Evolutionary conservation across 2,113 vertebrate genomes (phyloP).

Genomic region (Solenodon paradoxus): DNA sequence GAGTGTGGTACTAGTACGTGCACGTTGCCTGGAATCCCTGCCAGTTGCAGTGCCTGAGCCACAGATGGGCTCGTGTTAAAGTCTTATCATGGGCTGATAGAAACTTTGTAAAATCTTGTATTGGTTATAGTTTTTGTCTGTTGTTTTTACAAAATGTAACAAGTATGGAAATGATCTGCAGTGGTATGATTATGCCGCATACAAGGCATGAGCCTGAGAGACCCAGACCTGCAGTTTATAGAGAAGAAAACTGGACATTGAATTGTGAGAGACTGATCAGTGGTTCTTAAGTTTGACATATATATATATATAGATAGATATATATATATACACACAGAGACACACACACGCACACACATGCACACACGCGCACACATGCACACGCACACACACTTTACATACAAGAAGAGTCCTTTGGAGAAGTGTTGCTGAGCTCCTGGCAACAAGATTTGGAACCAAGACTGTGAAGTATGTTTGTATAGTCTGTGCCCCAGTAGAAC

Average conservation of each 20-base stretch:
- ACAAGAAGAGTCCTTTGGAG: neutral
- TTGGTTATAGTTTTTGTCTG: neutral
- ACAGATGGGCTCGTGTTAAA: neutral
- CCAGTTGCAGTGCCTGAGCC: neutral
- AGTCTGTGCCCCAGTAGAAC: neutral
- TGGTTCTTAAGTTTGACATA: constrained; percentile 45
- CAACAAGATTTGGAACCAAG: neutral
- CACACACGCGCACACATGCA: too few species aligned
- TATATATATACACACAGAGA: too few species aligned
- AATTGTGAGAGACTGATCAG: constrained; percentile 16
- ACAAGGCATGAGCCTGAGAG: neutral
- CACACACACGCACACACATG: too few species aligned
- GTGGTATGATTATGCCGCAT: neutral
- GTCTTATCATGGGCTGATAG: neutral
- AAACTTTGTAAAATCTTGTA: constrained; percentile 27
- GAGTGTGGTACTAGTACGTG: neutral
- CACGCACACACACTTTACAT: too few species aligned
- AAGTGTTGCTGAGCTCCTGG: neutral
- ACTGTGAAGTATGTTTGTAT: neutral
- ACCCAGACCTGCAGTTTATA: neutral
- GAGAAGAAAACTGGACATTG: neutral
- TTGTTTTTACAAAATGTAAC: constrained; percentile 4
- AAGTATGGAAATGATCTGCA: neutral
- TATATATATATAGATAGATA: too few species aligned
- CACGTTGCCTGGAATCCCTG: neutral